Evolutionary conservation across 2,888 invertebrate species (phyloP).

Genomic region (Drosophila phalerata): DNA sequence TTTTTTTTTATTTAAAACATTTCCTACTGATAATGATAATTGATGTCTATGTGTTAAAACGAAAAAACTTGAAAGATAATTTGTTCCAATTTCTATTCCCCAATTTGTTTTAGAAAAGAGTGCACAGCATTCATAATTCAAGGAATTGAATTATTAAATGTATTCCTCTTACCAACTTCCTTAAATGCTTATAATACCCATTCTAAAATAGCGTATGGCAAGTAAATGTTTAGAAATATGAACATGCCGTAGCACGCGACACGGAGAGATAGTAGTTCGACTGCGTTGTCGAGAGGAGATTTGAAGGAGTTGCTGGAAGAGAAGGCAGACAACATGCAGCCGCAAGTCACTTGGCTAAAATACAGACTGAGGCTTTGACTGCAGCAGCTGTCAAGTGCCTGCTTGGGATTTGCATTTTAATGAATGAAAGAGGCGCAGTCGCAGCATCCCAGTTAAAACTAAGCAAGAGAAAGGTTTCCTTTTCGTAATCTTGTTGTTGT

Average conservation of each 20-base stretch:
- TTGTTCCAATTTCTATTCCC: no score
- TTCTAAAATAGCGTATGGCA: constrained; percentile 25
- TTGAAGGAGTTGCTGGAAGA: constrained; percentile 28
- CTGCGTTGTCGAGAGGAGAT: constrained; percentile 32
- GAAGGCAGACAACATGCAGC: constrained; percentile 40
- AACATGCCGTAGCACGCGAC: constrained; percentile 74
- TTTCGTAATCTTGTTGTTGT: constrained; percentile 16
- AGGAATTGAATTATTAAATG: no score
- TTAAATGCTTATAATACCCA: not conserved
- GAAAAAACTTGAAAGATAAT: no score
- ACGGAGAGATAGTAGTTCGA: constrained; percentile 71
- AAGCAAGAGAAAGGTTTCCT: constrained; percentile 59
- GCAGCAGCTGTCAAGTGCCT: constrained; percentile 71
- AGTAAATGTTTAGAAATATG: constrained; percentile 55
- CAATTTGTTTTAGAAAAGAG: no score
- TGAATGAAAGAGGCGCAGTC: constrained; percentile 66
- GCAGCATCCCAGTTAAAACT: constrained; percentile 12
- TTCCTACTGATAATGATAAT: no score
- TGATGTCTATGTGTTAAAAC: no score
- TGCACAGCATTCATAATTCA: no score
- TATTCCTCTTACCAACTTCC: not conserved
- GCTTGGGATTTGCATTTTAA: constrained; percentile 72
- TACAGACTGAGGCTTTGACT: constrained; percentile 32
- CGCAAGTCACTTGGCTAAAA: constrained; percentile 69
- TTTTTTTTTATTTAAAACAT: no score